Base-by-base conservation (phyloP, 2,888 invertebrate species). In the Folsomia candida region DNA sequence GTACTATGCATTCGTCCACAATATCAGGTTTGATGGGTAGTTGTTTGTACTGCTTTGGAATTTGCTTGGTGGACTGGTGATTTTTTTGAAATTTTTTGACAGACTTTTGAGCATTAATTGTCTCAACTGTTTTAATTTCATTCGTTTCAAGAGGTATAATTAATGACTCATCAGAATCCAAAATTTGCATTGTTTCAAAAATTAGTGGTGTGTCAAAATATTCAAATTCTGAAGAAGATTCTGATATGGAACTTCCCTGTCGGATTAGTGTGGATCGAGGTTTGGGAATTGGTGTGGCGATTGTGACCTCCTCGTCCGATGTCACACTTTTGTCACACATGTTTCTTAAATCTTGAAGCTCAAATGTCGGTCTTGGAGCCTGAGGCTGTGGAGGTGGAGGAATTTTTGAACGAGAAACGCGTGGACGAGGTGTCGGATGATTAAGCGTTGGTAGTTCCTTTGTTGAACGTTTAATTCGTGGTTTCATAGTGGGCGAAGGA, bases 151-250 rank as follows among this genome's bases (percentile, higher is more conserved):
- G 20, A 54, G 6, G 6, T 54, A 6, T 4, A 18, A 3, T 28
- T 4, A 28, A 61, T n/a, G 61, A 61, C 28, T 61, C 61, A 29
- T 61, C 61, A n/a, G 61, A 61, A n/a, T 61, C 61, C 11, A 18
- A 14, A 28, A n/a, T 4, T 2, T 27, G 6, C 9, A 9, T n/a
- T 18, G 61, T 61, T 18, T 28, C 4, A 18, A 28, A 2, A 2
- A 61, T n/a, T 4, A 61, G 3, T 28, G 61, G 61, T n/a, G 28
- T 22, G 18, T 14, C 11, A 29, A 61, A 28, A n/a, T 61, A 61
- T 28, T 61, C 61, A 9, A 26, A 24, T 25, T 60, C 61, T 14
- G 61, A 61, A 28, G 4, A 6, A 4, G 27, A 26, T 14, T 27
- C 26, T 2, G 28, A 28, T 4, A 4, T n/a, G 61, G 20, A 60